Percentiles rank a stretch among this genome's conserved stretches.
These are phyloP conservation scores for Turritopsis rubra DNA, from an alignment of 30 jellyfish, hydroid and myxozoan species.

Conservation along the genomic window DNA sequence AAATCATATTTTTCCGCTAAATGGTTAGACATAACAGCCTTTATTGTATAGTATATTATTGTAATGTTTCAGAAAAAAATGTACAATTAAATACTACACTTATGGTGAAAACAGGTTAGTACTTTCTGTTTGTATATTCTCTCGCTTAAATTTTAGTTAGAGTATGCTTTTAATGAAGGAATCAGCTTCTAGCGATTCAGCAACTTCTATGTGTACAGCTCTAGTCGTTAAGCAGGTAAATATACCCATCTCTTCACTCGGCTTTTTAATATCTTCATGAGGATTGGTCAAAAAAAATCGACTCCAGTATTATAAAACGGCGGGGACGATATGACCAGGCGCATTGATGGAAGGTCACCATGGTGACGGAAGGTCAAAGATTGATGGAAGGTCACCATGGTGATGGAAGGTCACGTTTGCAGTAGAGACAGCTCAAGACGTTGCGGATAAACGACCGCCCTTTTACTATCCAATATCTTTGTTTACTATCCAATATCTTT, in stretches of 20 bases:
- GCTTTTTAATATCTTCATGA: neutral
- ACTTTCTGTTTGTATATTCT: neutral
- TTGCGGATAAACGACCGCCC: neutral
- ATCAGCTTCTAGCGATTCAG: too few relatives aligned
- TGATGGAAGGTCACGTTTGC: too few relatives aligned
- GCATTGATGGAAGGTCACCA: neutral
- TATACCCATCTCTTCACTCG: neutral
- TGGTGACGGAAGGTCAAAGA: too few relatives aligned
- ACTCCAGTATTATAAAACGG: neutral
- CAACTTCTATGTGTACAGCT: neutral
- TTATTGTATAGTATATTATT: too few relatives aligned
- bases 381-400: neutral
- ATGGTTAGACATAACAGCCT: too few relatives aligned
- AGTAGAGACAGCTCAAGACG: neutral
- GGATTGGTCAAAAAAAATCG: neutral
- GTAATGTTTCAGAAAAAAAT: too few relatives aligned
- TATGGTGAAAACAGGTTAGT: neutral
- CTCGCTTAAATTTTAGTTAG: too few relatives aligned
- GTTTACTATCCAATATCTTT: too few relatives aligned
- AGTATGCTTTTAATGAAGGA: neutral
- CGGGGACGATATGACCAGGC: neutral
- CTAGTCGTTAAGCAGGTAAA: neutral
- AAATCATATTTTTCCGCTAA: too few relatives aligned
- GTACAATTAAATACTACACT: neutral
- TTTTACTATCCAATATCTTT: neutral